phyloP scores from a whole-genome alignment of 2,888 invertebrate genomes.

The Leptura quadrifasciata region DNA sequence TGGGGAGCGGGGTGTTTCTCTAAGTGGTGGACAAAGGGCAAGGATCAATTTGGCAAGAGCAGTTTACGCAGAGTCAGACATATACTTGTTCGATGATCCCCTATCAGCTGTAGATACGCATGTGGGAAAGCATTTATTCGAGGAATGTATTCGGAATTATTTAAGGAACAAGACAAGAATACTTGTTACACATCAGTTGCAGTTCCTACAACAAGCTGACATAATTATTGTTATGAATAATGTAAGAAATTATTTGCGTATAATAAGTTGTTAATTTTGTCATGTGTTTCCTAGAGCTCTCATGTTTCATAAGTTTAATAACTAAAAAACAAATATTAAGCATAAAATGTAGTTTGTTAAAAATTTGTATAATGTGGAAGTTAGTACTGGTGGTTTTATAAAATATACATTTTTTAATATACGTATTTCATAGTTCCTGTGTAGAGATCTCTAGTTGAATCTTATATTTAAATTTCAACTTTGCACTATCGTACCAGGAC shows the following conservation, averaged over 20 bases:
- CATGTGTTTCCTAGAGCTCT: no score
- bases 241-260: slow-evolving; percentile 66
- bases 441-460: no score
- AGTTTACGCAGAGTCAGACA: slow-evolving; percentile 85
- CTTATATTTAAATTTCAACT: no score
- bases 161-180: slow-evolving; percentile 81
- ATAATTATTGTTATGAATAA: slow-evolving; percentile 81
- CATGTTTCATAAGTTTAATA: no score
- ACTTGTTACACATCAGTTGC: slow-evolving; percentile 90
- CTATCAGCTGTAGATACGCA: slow-evolving; percentile 87
- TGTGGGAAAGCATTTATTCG: slow-evolving; percentile 84
- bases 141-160: slow-evolving; percentile 81
- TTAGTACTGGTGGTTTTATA: no score
- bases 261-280: neutral
- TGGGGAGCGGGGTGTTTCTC: slow-evolving; percentile 85
- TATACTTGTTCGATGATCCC: slow-evolving; percentile 88
- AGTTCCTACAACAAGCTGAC: slow-evolving; percentile 82
- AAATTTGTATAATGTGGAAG: no score
- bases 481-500: no score
- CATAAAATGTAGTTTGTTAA: no score
- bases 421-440: no score
- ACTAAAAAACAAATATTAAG: no score
- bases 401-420: no score
- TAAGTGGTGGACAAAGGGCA: slow-evolving; percentile 90
- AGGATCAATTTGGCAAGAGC: slow-evolving; percentile 86